A percentile compares a stretch with the other conserved stretches of the same genome.
phyloP scores from a whole-genome alignment of 2,888 invertebrate genomes.

The Leptinotarsa juncta region DNA sequence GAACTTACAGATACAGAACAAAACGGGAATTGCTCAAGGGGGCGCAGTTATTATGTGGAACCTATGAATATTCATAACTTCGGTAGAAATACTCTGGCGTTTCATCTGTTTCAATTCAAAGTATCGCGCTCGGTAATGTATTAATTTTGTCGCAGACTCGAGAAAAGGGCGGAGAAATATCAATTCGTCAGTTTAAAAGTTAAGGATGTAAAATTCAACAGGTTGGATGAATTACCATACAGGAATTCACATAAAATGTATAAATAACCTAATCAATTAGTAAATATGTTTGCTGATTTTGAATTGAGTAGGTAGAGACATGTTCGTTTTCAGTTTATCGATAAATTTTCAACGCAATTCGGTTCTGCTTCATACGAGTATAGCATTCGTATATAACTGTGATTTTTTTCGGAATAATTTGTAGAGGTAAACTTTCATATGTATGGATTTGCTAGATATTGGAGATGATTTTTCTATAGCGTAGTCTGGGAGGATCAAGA shows the following conservation, averaged over 20 bases:
- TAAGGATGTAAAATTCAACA: background rate
- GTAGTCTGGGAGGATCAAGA: too few species aligned
- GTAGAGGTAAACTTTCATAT: too few species aligned
- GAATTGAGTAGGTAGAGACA: background rate
- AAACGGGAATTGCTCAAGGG: slow-evolving; percentile 46
- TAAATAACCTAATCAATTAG: slow-evolving; percentile 1
- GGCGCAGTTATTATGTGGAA: slow-evolving; percentile 41
- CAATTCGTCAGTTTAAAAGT: background rate
- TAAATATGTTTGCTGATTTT: background rate
- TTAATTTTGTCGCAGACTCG: slow-evolving; percentile 20
- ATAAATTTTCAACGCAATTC: too few species aligned
- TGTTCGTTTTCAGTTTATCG: too few species aligned
- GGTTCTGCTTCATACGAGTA: too few species aligned
- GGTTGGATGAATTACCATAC: background rate
- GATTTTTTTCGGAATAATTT: too few species aligned
- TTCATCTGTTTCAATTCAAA: slow-evolving; percentile 48
- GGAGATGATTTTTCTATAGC: too few species aligned
- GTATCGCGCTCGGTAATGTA: slow-evolving; percentile 22
- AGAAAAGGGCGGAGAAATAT: background rate
- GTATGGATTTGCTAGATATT: too few species aligned
- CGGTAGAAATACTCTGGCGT: slow-evolving; percentile 45
- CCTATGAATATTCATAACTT: slow-evolving; percentile 47
- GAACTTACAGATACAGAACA: slow-evolving; percentile 47
- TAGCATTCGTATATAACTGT: too few species aligned
- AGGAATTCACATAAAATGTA: background rate